These are phyloP conservation scores for Nesospiza acunhae DNA, from an alignment of 2,113 vertebrate genomes.

Conservation along the genomic window DNA sequence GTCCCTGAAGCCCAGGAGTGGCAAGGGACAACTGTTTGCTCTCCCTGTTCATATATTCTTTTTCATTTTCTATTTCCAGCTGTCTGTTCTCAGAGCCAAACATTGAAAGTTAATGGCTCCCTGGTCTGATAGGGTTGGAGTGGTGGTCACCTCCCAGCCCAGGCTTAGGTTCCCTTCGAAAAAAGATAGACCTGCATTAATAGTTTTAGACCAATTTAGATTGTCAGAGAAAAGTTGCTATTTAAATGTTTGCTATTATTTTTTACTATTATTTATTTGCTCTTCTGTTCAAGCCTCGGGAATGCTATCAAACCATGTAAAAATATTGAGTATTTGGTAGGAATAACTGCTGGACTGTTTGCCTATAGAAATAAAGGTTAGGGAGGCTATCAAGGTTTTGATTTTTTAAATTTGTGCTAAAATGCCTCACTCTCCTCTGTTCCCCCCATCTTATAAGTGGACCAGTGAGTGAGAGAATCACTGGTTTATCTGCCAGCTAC, in stretches of 20 bases:
- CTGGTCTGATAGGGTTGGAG: neutral
- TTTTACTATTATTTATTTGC: no score
- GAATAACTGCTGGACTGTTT: neutral
- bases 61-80: neutral
- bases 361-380: neutral
- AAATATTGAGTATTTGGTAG: neutral
- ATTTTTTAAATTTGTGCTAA: neutral
- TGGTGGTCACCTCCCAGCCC: neutral
- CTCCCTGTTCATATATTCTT: neutral
- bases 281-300: neutral
- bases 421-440: neutral
- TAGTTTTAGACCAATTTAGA: neutral
- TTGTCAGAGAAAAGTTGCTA: neutral
- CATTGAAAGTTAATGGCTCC: neutral
- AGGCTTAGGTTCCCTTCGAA: neutral
- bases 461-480: neutral
- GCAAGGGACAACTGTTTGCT: neutral
- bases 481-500: neutral
- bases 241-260: neutral
- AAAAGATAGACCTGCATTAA: neutral
- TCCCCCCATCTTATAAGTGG: accelerated
- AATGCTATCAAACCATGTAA: neutral
- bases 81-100: neutral
- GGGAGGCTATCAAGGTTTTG: neutral
- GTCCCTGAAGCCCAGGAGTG: neutral